Evolutionary conservation across 1,140 invertebrate genomes (phyloP).

Genomic region (Myzus persicae): DNA sequence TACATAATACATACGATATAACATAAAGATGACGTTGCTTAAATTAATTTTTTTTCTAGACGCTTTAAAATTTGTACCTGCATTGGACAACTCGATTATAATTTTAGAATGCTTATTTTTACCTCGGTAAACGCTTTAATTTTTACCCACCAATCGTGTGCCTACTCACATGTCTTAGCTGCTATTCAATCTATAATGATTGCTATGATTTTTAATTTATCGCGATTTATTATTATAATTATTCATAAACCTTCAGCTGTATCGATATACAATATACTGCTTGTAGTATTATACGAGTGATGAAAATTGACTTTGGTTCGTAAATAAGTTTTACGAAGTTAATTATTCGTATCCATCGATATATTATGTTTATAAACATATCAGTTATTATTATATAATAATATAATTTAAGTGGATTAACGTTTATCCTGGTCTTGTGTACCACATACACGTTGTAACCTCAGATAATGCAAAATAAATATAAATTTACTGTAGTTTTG

Average conservation of each 20-base stretch:
- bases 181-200: neutral
- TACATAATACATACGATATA: neutral
- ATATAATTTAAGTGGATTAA: slow-evolving; percentile 7
- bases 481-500: neutral
- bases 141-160: neutral
- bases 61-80: neutral
- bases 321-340: neutral
- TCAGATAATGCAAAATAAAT: neutral
- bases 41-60: neutral
- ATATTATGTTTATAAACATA: neutral
- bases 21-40: neutral
- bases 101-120: neutral
- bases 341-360: neutral
- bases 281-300: neutral
- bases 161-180: neutral
- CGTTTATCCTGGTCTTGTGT: neutral
- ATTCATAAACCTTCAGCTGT: neutral
- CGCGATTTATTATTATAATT: neutral
- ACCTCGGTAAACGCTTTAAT: neutral
- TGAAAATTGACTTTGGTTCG: neutral
- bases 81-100: neutral
- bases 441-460: neutral
- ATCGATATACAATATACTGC: neutral
- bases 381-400: neutral
- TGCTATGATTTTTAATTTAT: neutral